Evolutionary conservation across 1,140 invertebrate species (phyloP), one percentile per base, ranked within the genome.

Genomic region (Zophobas morio): DNA sequence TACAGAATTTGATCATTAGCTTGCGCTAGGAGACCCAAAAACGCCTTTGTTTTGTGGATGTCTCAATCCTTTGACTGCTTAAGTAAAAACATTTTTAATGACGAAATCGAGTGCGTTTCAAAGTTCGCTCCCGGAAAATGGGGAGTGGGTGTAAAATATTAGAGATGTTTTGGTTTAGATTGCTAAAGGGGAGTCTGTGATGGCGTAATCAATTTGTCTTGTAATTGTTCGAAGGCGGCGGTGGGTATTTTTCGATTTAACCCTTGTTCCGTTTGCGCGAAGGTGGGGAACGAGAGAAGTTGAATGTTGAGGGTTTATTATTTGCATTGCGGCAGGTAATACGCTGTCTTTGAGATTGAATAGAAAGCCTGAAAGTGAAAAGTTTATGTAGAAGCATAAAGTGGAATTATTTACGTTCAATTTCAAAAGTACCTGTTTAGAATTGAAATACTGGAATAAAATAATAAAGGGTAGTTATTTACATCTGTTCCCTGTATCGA

Each of bases 391-490:
- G 34, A 60, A 56, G 51, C 71, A 74, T 74, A 74, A 74, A 74
- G 51, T 74, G 51, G 72, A 74, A 74, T 74, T 74, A 74, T 74
- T 74, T 74, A 74, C 72, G 72, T 74, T 35, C 72, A 74, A 74
- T 74, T 74, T 74, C 72, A 74, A 74, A 74, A 74, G 72, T 74
- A 74, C 72, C 72, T 74, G 72, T 74, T 74, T 74, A 74, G 72
- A 74, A 74, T 74, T 74, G 53, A 74, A 74, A 74, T 74, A 74
- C 72, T 76, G 60, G 49, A 76, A 70, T 76, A 76, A 70, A 76
- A 70, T 76, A 70, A 76, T 76, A 76, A 76, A 66, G 63, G 75
- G 60, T 63, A 76, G 60, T 76, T 76, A 76, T 76, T 76, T 76
- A 76, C 75, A 76, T 76, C 75, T 76, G 75, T 76, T 76, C 47